Evolutionary conservation across 2,888 invertebrate species (phyloP).

Genomic region (Atherix ibis): DNA sequence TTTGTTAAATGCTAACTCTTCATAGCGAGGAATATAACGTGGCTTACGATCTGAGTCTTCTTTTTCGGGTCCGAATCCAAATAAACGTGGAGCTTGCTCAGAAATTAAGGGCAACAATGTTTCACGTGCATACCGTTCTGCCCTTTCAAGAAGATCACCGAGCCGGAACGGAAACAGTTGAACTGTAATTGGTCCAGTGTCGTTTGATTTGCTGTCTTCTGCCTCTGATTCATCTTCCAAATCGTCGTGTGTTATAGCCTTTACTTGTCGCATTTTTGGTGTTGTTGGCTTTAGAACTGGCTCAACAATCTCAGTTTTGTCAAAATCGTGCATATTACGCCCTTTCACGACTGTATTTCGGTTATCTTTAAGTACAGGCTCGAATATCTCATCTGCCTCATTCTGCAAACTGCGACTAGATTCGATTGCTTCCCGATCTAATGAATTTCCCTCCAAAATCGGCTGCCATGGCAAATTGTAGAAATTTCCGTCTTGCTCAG

Average conservation of each 20-base stretch:
- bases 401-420: conserved; percentile 25
- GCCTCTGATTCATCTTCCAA: conserved; percentile 19
- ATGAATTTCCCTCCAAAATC: conserved; percentile 34
- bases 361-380: conserved; percentile 34
- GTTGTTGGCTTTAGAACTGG: conserved; percentile 51
- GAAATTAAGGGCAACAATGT: conserved; percentile 61
- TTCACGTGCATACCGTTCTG: conserved; percentile 65
- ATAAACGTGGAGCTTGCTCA: conserved; percentile 60
- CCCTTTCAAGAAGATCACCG: conserved; percentile 63
- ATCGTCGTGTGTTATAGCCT: conserved; percentile 31
- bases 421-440: conserved; percentile 28
- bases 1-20: conserved; percentile 16
- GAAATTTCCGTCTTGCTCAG: conserved; percentile 15
- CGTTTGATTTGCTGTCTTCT: conserved; percentile 6
- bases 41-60: conserved; percentile 32
- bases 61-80: conserved; percentile 38
- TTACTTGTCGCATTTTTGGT: conserved; percentile 33
- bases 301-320: conserved; percentile 49
- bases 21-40: conserved; percentile 46
- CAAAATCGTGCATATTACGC: conserved; percentile 20
- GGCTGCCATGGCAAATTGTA: conserved; percentile 37
- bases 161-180: conserved; percentile 65
- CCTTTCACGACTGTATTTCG: conserved; percentile 21
- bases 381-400: conserved; percentile 35
- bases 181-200: conserved; percentile 38